Base-by-base conservation (phyloP, 1,140 invertebrate genomes). In the Drosophila gunungcola region DNA sequence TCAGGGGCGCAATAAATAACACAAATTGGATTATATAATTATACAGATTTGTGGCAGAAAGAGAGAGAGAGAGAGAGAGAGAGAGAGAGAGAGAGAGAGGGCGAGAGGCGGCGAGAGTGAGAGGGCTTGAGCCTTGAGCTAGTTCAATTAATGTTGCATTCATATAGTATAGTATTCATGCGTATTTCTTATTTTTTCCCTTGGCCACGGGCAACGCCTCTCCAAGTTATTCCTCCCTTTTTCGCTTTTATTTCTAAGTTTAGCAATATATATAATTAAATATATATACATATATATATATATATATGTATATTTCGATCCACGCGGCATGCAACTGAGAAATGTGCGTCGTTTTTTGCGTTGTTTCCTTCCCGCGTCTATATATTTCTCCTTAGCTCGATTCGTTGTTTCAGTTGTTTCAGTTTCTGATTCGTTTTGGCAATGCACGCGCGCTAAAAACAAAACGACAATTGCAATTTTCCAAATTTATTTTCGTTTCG, bases 301-400 rank as follows among this genome's bases (percentile, higher is more conserved):
- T 52, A 43, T 65, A 56, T 55, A 64, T 74, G 61, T 67, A 73
- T 77, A 64, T 73, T 68, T 77, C 52, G 53, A 70, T 55, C 80
- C 63, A 81, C 69, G 82, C 65, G 83, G 82, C 78, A 72, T 86
- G 82, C 82, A 85, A 80, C 67, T 76, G 61, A 72, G 68, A 81
- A 65, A 75, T 72, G 65, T 76, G 72, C 65, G 67, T 81, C 58
- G 81, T 74, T 85, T 53, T 53, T 60, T 48, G 11, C n/a, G 16
- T 49, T 16, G 55, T 61, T 54, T 51, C 29, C 38, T 58, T 42
- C 36, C 36, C 36, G 36, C 36, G 36, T 38, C n/a, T 52, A 36
- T 67, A 29, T 63, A 41, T 53, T 55, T 45, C 43, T 42, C 32
- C 32, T 36, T 36, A 5, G n/a, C 52, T 58, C 56, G 29, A 29